Conservation (phyloP, 2,888 invertebrate genomes). For the Rotaria magnacalcarata region DNA sequence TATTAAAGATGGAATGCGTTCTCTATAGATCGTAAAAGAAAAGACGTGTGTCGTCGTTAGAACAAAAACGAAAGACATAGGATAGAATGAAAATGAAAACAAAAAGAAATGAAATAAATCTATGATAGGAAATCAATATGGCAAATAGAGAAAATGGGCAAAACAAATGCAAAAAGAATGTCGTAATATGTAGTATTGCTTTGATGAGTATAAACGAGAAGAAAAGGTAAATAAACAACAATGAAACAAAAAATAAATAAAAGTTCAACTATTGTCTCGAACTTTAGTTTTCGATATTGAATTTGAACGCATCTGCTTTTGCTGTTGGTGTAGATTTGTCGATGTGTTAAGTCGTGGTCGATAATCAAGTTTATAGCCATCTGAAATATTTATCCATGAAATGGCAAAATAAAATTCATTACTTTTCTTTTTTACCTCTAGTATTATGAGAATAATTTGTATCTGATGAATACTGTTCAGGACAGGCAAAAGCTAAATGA, state of each 20-base stretch:
- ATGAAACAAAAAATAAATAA: neutral
- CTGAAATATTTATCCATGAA: neutral
- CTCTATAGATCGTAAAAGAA: neutral
- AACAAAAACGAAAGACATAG: constrained; percentile 3
- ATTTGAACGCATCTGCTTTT: constrained; percentile 1
- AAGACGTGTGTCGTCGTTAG: neutral
- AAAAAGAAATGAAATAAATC: neutral
- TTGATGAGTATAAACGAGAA: neutral
- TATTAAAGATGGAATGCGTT: neutral
- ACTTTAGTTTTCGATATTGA: neutral
- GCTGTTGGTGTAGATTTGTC: neutral
- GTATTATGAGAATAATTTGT: neutral
- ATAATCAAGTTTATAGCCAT: constrained; percentile 6
- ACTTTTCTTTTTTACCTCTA: neutral
- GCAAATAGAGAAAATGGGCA: neutral
- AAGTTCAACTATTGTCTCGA: neutral
- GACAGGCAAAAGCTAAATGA: neutral
- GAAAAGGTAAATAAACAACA: neutral
- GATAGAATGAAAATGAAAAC: neutral
- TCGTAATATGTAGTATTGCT: neutral
- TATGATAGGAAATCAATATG: neutral
- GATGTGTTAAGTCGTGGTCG: neutral
- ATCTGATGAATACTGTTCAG: constrained; percentile 3
- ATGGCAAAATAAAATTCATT: too few species aligned
- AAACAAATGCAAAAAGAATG: neutral